A percentile compares a stretch with the other conserved stretches of the same genome.
Evolutionary conservation across 2,888 invertebrate species (phyloP).

Genomic region (Noctuana brunneofusca): DNA sequence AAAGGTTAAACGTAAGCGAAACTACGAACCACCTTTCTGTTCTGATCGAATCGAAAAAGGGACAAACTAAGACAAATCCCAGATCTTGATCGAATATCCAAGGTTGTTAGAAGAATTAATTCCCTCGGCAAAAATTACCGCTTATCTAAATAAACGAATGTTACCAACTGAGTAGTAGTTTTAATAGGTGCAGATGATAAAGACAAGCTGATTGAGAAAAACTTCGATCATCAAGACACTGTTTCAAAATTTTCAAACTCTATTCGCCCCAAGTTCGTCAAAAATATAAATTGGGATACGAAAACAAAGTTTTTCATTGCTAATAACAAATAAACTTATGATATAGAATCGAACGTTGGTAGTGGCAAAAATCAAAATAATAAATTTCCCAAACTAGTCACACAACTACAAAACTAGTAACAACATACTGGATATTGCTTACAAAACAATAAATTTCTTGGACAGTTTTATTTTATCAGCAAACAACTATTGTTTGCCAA

Average conservation of each 20-base stretch:
- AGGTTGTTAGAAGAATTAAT: not conserved
- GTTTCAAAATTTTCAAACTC: not conserved
- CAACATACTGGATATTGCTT: constrained; percentile 1
- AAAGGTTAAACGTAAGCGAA: not conserved
- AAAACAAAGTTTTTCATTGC: too few relatives aligned
- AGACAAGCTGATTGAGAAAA: not conserved
- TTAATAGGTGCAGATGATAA: not conserved
- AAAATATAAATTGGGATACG: not conserved
- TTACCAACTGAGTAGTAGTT: too few relatives aligned
- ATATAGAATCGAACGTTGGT: not conserved
- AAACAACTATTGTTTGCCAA: constrained; percentile 14
- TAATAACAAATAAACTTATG: not conserved
- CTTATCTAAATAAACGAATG: too few relatives aligned
- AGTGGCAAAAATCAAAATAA: not conserved
- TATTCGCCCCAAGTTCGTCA: not conserved
- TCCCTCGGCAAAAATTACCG: not conserved
- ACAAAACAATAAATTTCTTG: constrained; percentile 7
- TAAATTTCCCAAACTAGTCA: not conserved
- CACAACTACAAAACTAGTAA: constrained; percentile 2
- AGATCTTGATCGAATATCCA: constrained; percentile 4
- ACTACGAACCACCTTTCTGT: not conserved
- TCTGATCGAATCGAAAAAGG: not conserved
- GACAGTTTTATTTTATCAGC: constrained; percentile 22
- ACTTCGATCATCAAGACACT: not conserved
- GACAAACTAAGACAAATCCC: not conserved